phyloP scores from a whole-genome alignment of 1,140 invertebrate species.

The Phenacoccus solenopsis region DNA sequence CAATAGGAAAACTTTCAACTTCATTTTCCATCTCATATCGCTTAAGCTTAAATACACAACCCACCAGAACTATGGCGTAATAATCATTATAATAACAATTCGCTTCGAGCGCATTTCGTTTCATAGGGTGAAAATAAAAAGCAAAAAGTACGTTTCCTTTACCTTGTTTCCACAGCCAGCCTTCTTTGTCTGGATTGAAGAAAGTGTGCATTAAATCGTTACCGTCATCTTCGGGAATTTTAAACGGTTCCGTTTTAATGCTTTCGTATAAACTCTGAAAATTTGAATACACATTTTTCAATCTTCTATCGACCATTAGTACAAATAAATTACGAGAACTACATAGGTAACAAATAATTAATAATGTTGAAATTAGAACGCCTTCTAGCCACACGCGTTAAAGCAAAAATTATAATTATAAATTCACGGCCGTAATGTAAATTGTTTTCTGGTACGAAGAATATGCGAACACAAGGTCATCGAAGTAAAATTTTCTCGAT shows the following conservation, averaged over 20 bases:
- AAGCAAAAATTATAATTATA: neutral
- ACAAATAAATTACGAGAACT: too few species aligned
- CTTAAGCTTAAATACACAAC: too few species aligned
- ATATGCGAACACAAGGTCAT: neutral
- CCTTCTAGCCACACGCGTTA: neutral
- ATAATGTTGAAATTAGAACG: neutral
- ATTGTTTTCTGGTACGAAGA: neutral
- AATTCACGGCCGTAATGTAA: neutral
- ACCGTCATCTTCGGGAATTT: constrained; percentile 97
- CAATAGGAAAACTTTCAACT: too few species aligned
- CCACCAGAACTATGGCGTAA: too few species aligned
- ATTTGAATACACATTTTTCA: too few species aligned
- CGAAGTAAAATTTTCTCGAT: too few species aligned
- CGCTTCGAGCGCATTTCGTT: too few species aligned
- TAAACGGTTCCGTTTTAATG: constrained; percentile 98
- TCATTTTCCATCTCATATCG: too few species aligned
- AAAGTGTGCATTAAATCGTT: constrained; percentile 99
- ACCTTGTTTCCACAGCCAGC: constrained; percentile 99
- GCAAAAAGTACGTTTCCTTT: constrained; percentile 27
- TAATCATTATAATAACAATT: too few species aligned
- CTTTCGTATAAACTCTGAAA: constrained; percentile 89
- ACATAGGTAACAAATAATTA: constrained; percentile 25
- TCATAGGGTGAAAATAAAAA: neutral
- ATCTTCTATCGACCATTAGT: too few species aligned
- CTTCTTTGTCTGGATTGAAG: constrained; percentile 98